phyloP scores from a whole-genome alignment of 2,113 vertebrate species.

The Menura novaehollandiae region DNA sequence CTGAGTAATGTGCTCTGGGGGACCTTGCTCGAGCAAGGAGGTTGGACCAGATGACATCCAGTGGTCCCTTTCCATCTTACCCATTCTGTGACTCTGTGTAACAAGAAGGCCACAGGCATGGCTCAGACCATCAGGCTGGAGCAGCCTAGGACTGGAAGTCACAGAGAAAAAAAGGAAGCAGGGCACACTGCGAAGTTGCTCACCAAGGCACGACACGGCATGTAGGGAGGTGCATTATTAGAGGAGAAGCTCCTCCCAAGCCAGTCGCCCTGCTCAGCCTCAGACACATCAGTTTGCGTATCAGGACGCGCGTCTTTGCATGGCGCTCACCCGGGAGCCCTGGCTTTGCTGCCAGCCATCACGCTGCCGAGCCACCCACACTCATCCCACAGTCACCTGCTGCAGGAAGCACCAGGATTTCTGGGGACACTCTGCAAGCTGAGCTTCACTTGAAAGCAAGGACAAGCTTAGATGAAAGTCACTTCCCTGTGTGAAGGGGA shows the following conservation, averaged over 20 bases:
- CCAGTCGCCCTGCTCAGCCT: neutral
- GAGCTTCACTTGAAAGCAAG: neutral
- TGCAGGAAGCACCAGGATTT: neutral
- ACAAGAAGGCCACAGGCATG: neutral
- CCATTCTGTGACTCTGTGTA: neutral
- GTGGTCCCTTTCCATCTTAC: neutral
- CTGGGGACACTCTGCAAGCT: neutral
- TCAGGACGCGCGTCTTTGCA: neutral
- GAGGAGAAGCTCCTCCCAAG: neutral
- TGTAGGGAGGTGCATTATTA: accelerated
- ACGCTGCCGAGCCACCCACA: neutral
- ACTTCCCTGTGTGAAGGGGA: neutral
- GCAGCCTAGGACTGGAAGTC: neutral
- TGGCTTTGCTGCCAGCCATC: neutral
- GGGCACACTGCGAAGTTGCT: accelerated
- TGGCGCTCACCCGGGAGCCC: neutral
- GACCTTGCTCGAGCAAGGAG: neutral
- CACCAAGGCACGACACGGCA: neutral
- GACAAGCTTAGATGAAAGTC: neutral
- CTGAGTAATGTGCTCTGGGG: neutral
- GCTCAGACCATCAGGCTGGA: neutral
- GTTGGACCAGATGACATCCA: neutral
- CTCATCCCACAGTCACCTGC: neutral
- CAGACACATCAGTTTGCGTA: neutral
- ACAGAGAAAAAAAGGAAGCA: neutral